phyloP scores from a whole-genome alignment of 2,888 invertebrate species.

The Xestia ashworthii region DNA sequence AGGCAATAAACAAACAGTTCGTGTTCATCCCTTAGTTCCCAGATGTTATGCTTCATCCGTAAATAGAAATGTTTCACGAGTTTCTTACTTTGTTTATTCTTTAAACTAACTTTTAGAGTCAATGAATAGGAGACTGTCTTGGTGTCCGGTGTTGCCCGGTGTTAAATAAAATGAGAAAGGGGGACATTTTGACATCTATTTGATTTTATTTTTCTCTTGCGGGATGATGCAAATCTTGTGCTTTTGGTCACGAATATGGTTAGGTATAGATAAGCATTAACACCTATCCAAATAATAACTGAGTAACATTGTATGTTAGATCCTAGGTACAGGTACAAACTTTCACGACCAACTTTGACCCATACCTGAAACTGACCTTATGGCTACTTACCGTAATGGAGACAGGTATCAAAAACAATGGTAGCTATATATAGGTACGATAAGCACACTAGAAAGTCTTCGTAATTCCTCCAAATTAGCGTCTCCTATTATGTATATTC shows the following conservation, averaged over 20 bases:
- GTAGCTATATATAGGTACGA: not conserved
- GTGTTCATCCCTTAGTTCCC: conserved; percentile 52
- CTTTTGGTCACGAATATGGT: not conserved
- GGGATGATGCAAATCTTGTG: not conserved
- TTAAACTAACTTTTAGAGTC: conserved; percentile 26
- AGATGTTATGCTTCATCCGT: conserved; percentile 54
- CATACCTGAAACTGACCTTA: not conserved
- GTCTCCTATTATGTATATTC: conserved; percentile 14
- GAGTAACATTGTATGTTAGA: not conserved
- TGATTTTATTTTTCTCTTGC: not conserved
- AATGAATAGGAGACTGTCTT: conserved; percentile 11
- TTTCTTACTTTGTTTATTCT: conserved; percentile 35
- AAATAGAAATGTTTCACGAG: conserved; percentile 46
- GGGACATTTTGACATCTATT: not conserved
- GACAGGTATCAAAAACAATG: not conserved
- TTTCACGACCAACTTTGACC: not conserved
- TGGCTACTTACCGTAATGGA: not conserved
- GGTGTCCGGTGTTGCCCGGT: not conserved
- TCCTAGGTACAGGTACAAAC: not conserved
- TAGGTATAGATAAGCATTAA: not conserved
- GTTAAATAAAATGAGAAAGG: not conserved
- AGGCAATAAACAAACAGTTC: conserved; percentile 69
- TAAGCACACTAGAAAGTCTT: conserved; percentile 54
- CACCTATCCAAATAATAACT: not conserved
- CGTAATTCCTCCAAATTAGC: conserved; percentile 41